Conservation (phyloP, 1,140 invertebrate species). For the Parapsyche elsis region DNA sequence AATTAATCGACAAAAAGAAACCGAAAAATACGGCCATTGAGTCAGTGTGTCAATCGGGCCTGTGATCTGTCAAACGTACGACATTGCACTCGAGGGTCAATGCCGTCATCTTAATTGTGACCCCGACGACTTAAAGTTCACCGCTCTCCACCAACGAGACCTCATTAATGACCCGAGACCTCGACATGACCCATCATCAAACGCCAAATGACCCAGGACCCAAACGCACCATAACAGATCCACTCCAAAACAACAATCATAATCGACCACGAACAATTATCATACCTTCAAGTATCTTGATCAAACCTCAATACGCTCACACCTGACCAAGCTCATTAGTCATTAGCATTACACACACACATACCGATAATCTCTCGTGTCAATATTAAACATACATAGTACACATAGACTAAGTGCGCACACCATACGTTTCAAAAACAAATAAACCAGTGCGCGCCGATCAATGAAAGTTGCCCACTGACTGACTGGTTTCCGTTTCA, state of each 20-base stretch:
- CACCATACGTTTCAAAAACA: slow-evolving; percentile 7
- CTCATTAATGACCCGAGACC: slow-evolving; percentile 33
- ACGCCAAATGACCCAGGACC: neutral
- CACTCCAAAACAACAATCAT: neutral
- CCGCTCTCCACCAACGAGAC: neutral
- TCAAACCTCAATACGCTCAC: neutral
- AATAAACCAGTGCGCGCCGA: slow-evolving; percentile 10
- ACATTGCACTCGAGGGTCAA: slow-evolving; percentile 30
- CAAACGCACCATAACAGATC: neutral
- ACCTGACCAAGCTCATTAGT: neutral
- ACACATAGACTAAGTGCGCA: neutral
- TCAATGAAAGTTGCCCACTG: slow-evolving; percentile 25
- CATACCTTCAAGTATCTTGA: neutral
- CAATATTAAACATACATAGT: slow-evolving; percentile 19
- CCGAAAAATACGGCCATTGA: neutral
- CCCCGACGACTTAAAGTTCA: slow-evolving; percentile 12
- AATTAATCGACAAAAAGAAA: neutral
- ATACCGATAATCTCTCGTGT: neutral
- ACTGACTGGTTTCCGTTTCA: slow-evolving; percentile 33
- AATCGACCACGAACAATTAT: neutral
- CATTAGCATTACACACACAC: neutral
- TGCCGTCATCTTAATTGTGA: slow-evolving; percentile 44
- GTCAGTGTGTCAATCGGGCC: neutral
- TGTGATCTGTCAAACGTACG: slow-evolving; percentile 30
- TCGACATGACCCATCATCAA: slow-evolving; percentile 16